Conservation (phyloP, 2,113 vertebrate genomes). For the Murina feae region DNA sequence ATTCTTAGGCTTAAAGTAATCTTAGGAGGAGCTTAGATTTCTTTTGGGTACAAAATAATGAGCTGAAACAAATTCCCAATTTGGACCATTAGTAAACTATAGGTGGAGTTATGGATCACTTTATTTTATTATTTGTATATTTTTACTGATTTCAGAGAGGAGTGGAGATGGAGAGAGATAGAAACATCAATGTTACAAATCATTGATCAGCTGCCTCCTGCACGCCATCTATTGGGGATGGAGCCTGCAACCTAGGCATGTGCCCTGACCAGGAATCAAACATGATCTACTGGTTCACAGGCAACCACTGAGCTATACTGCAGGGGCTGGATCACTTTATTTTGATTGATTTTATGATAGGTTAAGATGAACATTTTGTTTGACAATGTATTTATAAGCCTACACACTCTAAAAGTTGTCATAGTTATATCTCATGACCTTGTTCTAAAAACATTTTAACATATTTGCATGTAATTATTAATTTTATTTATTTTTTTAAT, state of each 20-base stretch:
- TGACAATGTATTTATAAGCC: neutral
- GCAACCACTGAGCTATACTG: too few relatives aligned
- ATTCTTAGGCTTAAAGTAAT: constrained; percentile 30
- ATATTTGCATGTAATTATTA: neutral
- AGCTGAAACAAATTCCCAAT: neutral
- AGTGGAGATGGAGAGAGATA: too few relatives aligned
- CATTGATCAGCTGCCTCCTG: too few relatives aligned
- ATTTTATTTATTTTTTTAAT: too few relatives aligned
- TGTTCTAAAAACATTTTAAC: neutral
- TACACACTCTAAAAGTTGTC: neutral
- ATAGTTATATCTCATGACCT: neutral
- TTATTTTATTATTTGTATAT: neutral
- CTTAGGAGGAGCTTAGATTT: constrained; percentile 21
- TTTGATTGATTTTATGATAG: constrained; percentile 8
- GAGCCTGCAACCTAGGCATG: too few relatives aligned
- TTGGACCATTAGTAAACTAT: neutral
- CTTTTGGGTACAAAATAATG: constrained; percentile 34
- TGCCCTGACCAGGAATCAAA: too few relatives aligned
- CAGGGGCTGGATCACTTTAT: neutral
- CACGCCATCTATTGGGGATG: too few relatives aligned
- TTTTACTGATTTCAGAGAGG: too few relatives aligned
- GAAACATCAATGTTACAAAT: too few relatives aligned
- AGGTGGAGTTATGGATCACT: neutral
- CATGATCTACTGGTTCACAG: too few relatives aligned
- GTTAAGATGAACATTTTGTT: constrained; percentile 30